These are phyloP conservation scores for Lycocerus yunnanus DNA, from an alignment of 2,888 invertebrate species.

Conservation along the genomic window DNA sequence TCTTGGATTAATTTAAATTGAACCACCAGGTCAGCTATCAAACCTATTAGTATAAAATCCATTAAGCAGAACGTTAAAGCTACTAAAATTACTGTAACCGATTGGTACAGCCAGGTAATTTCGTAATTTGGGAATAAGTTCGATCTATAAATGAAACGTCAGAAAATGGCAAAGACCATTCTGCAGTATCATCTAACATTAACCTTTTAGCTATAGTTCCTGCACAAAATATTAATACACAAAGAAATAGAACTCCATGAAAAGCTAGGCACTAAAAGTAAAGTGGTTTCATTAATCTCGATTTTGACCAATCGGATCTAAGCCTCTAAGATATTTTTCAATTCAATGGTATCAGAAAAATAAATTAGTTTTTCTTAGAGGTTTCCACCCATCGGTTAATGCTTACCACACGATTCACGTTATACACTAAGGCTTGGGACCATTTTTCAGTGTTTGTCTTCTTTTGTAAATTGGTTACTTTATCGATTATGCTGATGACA, in stretches of 20 bases:
- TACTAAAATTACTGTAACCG: neutral
- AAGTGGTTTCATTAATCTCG: neutral
- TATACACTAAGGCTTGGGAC: neutral
- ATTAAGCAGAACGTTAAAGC: neutral
- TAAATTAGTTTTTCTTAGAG: too few species aligned
- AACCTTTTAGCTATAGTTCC: neutral
- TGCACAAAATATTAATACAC: neutral
- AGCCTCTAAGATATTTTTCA: too few species aligned
- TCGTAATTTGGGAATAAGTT: conserved; percentile 16
- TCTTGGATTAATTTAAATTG: neutral
- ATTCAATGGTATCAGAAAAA: too few species aligned
- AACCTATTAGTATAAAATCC: neutral
- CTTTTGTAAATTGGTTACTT: conserved; percentile 4
- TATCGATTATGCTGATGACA: neutral
- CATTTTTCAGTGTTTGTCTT: conserved; percentile 5
- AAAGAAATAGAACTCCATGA: neutral
- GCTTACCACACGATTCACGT: conserved; percentile 6
- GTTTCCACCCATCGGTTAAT: neutral
- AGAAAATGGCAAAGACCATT: conserved; percentile 12
- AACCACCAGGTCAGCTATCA: neutral
- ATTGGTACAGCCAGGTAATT: conserved; percentile 13
- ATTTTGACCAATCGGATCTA: neutral
- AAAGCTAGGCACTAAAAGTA: neutral
- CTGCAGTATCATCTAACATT: neutral
- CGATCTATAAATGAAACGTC: conserved; percentile 7